These are phyloP conservation scores for Lemur catta DNA, from an alignment of 2,797 vertebrate species.

Conservation along the genomic window DNA sequence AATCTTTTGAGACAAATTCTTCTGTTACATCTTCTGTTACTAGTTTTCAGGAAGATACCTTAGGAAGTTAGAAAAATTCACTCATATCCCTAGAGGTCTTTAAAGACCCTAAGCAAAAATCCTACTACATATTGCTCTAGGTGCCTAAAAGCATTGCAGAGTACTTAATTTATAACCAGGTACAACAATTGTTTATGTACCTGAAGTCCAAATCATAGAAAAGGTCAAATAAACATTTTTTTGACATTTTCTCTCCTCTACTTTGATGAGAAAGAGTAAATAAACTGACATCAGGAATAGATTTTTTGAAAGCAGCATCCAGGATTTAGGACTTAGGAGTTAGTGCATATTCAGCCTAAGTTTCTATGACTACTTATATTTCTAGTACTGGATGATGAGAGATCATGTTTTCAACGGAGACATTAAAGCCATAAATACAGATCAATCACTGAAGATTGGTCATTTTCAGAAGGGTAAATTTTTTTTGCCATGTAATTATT, in stretches of 20 bases:
- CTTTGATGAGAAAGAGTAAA: conserved; percentile 15
- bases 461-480: neutral
- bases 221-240: conserved; percentile 12
- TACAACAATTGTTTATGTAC: neutral
- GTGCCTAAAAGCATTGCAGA: neutral
- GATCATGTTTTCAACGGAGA: conserved; percentile 4
- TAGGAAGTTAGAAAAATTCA: conserved; percentile 39
- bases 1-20: neutral
- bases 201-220: conserved; percentile 9
- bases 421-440: conserved; percentile 23
- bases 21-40: conserved; percentile 13
- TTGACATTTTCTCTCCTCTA: neutral
- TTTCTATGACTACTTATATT: conserved; percentile 23
- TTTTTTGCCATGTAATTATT: conserved; percentile 31
- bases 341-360: neutral
- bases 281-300: neutral
- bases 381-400: neutral
- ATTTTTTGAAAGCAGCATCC: neutral
- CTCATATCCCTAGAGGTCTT: neutral
- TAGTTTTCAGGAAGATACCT: conserved; percentile 1
- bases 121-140: neutral
- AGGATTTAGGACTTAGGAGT: neutral
- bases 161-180: neutral
- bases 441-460: conserved; percentile 1
- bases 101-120: conserved; percentile 24